Evolutionary conservation across 2,888 invertebrate genomes (phyloP).

Genomic region (Trichogramma evanescens): DNA sequence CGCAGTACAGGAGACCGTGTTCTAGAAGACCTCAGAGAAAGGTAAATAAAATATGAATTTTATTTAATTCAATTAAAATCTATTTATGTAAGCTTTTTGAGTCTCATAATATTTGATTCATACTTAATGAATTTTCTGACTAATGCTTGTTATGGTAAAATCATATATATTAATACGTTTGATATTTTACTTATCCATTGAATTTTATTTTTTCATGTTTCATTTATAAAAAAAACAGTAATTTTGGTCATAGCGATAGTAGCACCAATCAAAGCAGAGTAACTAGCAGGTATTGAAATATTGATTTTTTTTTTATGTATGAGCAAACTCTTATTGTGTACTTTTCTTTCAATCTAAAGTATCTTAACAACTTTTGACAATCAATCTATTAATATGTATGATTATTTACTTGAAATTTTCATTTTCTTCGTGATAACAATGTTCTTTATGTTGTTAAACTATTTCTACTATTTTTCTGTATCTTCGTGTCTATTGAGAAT

Average conservation of each 20-base stretch:
- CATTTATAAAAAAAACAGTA: constrained; percentile 18
- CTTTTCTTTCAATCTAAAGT: too few relatives aligned
- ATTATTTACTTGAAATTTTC: not conserved
- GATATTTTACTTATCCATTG: not conserved
- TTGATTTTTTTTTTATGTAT: constrained; percentile 9
- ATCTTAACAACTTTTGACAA: not conserved
- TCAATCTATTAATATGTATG: not conserved
- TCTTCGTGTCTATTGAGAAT: too few relatives aligned
- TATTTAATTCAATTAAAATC: not conserved
- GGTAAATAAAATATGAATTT: constrained; percentile 34
- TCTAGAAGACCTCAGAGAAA: constrained; percentile 69
- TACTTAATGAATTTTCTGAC: not conserved
- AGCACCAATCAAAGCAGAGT: constrained; percentile 21
- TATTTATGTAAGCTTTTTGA: not conserved
- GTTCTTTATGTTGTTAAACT: too few relatives aligned
- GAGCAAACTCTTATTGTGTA: not conserved
- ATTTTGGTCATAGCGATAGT: constrained; percentile 18
- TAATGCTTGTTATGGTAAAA: not conserved
- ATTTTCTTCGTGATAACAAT: too few relatives aligned
- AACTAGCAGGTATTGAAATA: constrained; percentile 19
- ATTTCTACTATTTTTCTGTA: too few relatives aligned
- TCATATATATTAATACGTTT: not conserved
- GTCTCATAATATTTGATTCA: not conserved
- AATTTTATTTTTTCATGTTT: constrained; percentile 19
- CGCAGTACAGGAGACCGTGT: constrained; percentile 55